Conservation (phyloP, 1,140 invertebrate genomes). For the Hermetia illucens region DNA sequence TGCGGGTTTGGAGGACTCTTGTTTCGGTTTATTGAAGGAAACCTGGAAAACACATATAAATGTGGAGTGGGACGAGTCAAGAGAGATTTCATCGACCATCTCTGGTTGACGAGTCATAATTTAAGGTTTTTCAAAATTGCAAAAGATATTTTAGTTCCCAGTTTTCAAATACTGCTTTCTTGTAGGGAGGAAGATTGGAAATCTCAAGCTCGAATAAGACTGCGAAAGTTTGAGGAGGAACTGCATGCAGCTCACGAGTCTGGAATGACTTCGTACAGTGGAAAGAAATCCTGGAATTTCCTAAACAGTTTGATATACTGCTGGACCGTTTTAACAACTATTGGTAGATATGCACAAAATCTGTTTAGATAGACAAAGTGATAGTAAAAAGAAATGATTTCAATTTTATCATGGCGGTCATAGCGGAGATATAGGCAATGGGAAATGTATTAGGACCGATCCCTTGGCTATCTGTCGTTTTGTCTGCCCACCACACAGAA, state of each 20-base stretch:
- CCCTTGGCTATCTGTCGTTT: too few relatives aligned
- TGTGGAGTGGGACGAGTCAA: slow-evolving; percentile 76
- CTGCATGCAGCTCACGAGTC: slow-evolving; percentile 68
- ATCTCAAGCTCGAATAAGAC: slow-evolving; percentile 57
- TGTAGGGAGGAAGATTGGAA: slow-evolving; percentile 72
- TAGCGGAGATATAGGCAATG: too few relatives aligned
- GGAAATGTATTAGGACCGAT: too few relatives aligned
- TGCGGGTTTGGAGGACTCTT: slow-evolving; percentile 64
- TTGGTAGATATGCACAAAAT: too few relatives aligned
- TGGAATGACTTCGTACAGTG: slow-evolving; percentile 64
- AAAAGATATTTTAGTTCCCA: neutral
- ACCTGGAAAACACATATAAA: slow-evolving; percentile 73
- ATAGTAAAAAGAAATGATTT: too few relatives aligned
- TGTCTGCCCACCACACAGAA: too few relatives aligned
- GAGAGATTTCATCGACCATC: slow-evolving; percentile 63
- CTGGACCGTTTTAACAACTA: slow-evolving; percentile 83
- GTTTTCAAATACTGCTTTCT: neutral
- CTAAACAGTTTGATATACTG: slow-evolving; percentile 85
- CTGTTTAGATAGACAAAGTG: too few relatives aligned
- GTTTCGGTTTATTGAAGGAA: slow-evolving; percentile 65
- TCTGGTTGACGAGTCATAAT: slow-evolving; percentile 66
- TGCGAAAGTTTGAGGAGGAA: slow-evolving; percentile 77
- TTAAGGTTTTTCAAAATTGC: slow-evolving; percentile 32
- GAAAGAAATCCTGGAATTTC: slow-evolving; percentile 79
- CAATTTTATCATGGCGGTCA: too few relatives aligned